A percentile compares a stretch with the other conserved stretches of the same genome.
phyloP scores from a whole-genome alignment of 2,797 vertebrate species.

The Arctocebus calabarensis region DNA sequence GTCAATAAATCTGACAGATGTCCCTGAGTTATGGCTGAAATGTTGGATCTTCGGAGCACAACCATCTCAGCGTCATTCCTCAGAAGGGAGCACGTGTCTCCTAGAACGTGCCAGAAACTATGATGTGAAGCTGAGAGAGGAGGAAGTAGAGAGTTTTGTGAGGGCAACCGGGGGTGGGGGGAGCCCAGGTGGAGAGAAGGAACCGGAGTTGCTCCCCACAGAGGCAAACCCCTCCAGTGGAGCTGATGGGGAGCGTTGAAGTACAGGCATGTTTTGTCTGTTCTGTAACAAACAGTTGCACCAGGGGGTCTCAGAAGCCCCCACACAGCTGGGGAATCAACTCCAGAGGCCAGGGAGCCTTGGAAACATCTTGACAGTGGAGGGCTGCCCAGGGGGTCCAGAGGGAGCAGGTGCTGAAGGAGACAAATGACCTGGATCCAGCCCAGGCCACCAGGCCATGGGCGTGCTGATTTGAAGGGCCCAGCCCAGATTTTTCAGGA shows the following conservation, averaged over 20 bases:
- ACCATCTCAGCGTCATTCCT: background rate
- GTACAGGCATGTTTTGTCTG: background rate
- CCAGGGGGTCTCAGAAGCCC: background rate
- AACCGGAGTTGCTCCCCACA: slow-evolving; percentile 25
- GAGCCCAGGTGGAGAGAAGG: background rate
- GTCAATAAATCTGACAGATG: slow-evolving; percentile 67
- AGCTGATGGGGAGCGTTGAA: background rate
- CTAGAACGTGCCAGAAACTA: background rate
- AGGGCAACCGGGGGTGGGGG: background rate
- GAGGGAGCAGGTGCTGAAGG: fast-evolving
- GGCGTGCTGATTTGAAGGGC: too few species aligned
- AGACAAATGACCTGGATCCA: background rate
- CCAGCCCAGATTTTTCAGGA: background rate
- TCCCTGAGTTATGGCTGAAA: slow-evolving; percentile 46
- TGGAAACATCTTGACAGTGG: background rate
- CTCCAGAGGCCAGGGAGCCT: background rate
- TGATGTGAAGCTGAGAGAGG: background rate
- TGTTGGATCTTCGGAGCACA: background rate
- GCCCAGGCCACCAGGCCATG: fast-evolving
- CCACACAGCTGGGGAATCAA: background rate
- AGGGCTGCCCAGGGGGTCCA: too few species aligned
- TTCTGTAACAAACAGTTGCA: background rate
- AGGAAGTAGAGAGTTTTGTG: background rate
- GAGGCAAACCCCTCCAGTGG: background rate
- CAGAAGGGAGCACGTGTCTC: background rate